A percentile compares a stretch with the other conserved stretches of the same genome.
Evolutionary conservation across 2,888 invertebrate genomes (phyloP).

Genomic region (Stramonita haemastoma): DNA sequence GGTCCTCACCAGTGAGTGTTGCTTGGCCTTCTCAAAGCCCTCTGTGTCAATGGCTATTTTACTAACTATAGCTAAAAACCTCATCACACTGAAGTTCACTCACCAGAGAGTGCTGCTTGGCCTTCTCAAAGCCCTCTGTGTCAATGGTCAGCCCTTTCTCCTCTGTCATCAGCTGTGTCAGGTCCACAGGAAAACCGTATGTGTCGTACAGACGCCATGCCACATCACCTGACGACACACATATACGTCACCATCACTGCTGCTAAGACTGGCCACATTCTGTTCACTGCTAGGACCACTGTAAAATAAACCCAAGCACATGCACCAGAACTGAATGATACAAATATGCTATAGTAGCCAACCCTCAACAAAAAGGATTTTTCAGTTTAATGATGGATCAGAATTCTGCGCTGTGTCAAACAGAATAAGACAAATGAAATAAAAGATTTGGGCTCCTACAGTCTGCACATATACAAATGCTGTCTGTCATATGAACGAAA

Average conservation of each 20-base stretch:
- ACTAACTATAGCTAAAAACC: too few relatives aligned
- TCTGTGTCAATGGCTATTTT: slow-evolving; percentile 88
- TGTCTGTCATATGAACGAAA: too few relatives aligned
- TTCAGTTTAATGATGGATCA: too few relatives aligned
- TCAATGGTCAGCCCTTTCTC: slow-evolving; percentile 93
- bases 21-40: slow-evolving; percentile 93
- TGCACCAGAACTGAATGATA: neutral
- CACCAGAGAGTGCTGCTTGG: slow-evolving; percentile 88
- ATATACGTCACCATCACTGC: neutral
- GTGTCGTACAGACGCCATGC: slow-evolving; percentile 99
- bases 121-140: slow-evolving; percentile 92
- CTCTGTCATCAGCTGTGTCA: slow-evolving; percentile 98
- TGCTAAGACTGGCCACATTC: too few relatives aligned
- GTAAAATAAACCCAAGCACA: neutral
- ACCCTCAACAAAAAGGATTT: too few relatives aligned
- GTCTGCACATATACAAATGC: too few relatives aligned
- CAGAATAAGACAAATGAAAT: too few relatives aligned
- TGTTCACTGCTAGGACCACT: too few relatives aligned
- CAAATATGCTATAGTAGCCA: neutral
- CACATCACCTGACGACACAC: slow-evolving; percentile 84
- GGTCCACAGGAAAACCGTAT: slow-evolving; percentile 98
- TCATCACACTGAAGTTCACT: neutral
- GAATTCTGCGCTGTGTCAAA: too few relatives aligned
- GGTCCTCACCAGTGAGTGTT: slow-evolving; percentile 83
- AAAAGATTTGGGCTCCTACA: too few relatives aligned